Percentiles rank a stretch among this genome's conserved stretches.
Evolutionary conservation across 2,797 vertebrate species (phyloP).

Genomic region (Eutrigla gurnardus): DNA sequence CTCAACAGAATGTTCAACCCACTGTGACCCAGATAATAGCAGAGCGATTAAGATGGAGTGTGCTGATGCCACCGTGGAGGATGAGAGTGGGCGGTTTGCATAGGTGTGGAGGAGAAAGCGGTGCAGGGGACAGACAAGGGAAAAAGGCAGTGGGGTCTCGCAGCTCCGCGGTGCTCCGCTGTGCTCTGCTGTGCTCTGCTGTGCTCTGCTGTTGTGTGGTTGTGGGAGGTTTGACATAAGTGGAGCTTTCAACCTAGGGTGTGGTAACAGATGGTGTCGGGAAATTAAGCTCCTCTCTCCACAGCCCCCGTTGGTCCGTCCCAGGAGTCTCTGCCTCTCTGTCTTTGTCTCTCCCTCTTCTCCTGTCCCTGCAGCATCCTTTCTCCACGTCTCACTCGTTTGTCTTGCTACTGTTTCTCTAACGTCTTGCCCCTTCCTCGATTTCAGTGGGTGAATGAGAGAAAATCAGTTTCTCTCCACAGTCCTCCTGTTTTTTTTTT

Average conservation of each 20-base stretch:
- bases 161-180: constrained; percentile 32
- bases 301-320: constrained; percentile 81
- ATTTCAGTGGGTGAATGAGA: constrained; percentile 24
- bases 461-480: constrained; percentile 22
- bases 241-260: constrained; percentile 86
- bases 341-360: constrained; percentile 64
- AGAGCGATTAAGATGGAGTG: constrained; percentile 25
- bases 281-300: constrained; percentile 91
- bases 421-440: constrained; percentile 37
- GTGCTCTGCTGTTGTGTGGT: constrained; percentile 72
- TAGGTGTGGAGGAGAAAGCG: constrained; percentile 40
- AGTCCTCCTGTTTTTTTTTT: constrained; percentile 22
- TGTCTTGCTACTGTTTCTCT: constrained; percentile 28
- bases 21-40: constrained; percentile 57
- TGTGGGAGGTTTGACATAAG: constrained; percentile 88
- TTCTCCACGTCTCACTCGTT: constrained; percentile 42
- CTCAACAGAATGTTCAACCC: constrained; percentile 19
- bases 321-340: constrained; percentile 75
- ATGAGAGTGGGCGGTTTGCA: constrained; percentile 25
- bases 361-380: constrained; percentile 35
- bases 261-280: constrained; percentile 93
- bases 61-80: constrained; percentile 22
- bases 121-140: constrained; percentile 53
- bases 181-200: constrained; percentile 65
- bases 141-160: constrained; percentile 48